phyloP scores from a whole-genome alignment of 2,888 invertebrate species.

The Athetis lepigone region DNA sequence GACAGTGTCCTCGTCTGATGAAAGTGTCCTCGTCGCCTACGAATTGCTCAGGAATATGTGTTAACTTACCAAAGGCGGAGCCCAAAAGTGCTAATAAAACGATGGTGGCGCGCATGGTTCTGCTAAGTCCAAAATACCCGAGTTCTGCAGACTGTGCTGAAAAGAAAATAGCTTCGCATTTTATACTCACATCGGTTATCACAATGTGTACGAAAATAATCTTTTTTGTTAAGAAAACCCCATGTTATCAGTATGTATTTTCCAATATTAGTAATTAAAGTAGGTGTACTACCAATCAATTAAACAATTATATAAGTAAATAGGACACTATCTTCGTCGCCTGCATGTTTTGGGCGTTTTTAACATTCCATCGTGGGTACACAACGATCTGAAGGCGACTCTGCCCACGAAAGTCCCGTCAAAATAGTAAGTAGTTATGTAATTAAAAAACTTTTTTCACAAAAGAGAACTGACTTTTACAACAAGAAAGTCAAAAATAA shows the following conservation, averaged over 20 bases:
- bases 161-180: background rate
- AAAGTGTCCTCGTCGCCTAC: background rate
- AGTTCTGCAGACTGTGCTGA: conserved; percentile 9
- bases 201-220: conserved; percentile 6
- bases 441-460: too few relatives aligned
- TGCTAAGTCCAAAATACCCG: background rate
- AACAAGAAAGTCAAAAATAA: too few relatives aligned
- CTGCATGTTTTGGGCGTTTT: background rate
- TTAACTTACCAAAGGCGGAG: background rate
- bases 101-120: conserved; percentile 15
- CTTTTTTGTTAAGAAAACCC: conserved; percentile 18
- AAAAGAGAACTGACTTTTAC: too few relatives aligned
- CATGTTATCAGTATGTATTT: conserved; percentile 8
- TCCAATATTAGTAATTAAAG: conserved; percentile 11
- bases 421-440: too few relatives aligned
- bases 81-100: conserved; percentile 16
- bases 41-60: background rate
- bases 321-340: background rate
- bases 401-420: too few relatives aligned
- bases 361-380: too few relatives aligned
- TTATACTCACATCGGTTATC: conserved; percentile 4
- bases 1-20: background rate
- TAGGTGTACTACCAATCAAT: background rate
- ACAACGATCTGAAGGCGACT: too few relatives aligned
- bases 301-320: background rate